Evolutionary conservation across 2,888 invertebrate genomes (phyloP).

Genomic region (Pachycephus smyrnensis): DNA sequence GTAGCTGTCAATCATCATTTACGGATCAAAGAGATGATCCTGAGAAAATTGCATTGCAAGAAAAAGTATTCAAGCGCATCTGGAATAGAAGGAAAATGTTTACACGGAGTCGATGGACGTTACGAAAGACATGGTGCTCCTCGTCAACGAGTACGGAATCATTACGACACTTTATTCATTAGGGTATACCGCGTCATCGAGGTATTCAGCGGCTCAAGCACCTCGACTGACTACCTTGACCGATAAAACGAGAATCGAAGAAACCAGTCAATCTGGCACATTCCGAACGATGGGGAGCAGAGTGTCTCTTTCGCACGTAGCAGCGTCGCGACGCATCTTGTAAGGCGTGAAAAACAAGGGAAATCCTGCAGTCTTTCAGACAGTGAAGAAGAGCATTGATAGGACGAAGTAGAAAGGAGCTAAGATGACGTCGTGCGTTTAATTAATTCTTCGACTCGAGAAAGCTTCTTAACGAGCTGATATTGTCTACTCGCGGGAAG

Average conservation of each 20-base stretch:
- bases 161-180: constrained; percentile 47
- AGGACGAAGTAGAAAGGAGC: background rate
- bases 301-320: background rate
- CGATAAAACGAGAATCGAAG: constrained; percentile 45
- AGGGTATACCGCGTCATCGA: constrained; percentile 32
- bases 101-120: background rate
- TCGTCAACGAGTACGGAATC: background rate
- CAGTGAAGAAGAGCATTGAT: background rate
- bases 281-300: background rate
- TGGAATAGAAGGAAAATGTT: background rate
- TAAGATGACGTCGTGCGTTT: background rate
- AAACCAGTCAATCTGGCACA: constrained; percentile 8
- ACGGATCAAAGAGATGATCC: background rate
- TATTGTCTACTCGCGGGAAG: background rate
- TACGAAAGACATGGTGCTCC: background rate
- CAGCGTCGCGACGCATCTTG: background rate
- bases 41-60: background rate
- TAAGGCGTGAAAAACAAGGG: background rate
- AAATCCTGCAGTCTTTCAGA: background rate
- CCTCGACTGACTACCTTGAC: constrained; percentile 44
- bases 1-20: background rate
- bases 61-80: background rate
- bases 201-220: constrained; percentile 5
- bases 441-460: background rate
- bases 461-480: background rate